phyloP scores from a whole-genome alignment of 2,113 vertebrate genomes.

The Oryzias curvinotus region DNA sequence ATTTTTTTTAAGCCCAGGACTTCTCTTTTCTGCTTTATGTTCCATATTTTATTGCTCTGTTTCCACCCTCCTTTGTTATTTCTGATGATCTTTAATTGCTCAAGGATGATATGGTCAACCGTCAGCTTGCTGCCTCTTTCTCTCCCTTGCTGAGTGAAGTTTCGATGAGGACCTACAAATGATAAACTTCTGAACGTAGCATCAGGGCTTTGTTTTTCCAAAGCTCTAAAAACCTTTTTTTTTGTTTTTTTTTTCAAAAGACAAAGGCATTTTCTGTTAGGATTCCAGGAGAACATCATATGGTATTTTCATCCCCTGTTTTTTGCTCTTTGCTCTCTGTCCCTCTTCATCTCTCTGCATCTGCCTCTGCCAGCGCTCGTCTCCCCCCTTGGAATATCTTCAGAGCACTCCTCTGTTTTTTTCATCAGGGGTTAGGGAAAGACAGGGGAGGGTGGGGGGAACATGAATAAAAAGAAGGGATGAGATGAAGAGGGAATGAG shows the following conservation, averaged over 20 bases:
- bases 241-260: constrained; percentile 31
- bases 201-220: constrained; percentile 42
- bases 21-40: too few relatives aligned
- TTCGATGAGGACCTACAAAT: constrained; percentile 38
- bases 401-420: constrained; percentile 46
- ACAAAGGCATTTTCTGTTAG: constrained; percentile 52
- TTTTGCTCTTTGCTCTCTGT: constrained; percentile 31
- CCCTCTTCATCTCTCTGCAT: constrained; percentile 53
- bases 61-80: background rate
- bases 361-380: constrained; percentile 45
- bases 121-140: constrained; percentile 41
- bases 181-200: constrained; percentile 30
- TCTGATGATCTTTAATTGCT: constrained; percentile 6
- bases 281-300: constrained; percentile 51
- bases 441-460: constrained; percentile 16
- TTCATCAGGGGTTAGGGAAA: constrained; percentile 65
- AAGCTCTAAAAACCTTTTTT: constrained; percentile 29
- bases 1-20: too few relatives aligned
- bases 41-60: too few relatives aligned
- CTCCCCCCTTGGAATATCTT: constrained; percentile 60
- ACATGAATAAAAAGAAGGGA: constrained; percentile 63
- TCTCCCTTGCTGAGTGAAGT: constrained; percentile 27
- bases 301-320: constrained; percentile 34
- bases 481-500: constrained; percentile 67
- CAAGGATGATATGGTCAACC: constrained; percentile 35